Evolutionary conservation across 2,888 invertebrate genomes (phyloP), one percentile per base, ranked within the genome.

Genomic region (Thalpophila matura): DNA sequence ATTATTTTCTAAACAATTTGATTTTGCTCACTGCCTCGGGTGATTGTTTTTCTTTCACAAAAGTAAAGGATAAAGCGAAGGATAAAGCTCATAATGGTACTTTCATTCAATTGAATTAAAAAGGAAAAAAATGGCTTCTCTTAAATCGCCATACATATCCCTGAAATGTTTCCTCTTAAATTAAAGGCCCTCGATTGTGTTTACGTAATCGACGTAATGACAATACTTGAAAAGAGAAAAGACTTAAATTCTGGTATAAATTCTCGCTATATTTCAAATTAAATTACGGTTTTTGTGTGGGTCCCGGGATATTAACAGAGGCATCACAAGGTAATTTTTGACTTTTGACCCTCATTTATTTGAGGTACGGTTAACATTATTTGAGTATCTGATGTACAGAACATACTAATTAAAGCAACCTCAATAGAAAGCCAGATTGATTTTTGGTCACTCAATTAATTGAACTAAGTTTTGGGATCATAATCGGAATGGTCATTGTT

Each of bases 321-420:
- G 67, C 46, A 54, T 69, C 59, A 63, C 67, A 69, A 77, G 63
- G 76, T 73, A 72, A 77, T 74, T 77, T 71, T 72, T 76, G 71
- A 73, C 72, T 77, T 71, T 72, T 76, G 71, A 73, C 72, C 78
- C 64, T 69, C 74, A 70, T 78, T 79, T 71, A 57, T 76, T 78
- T 69, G 43, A 60, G 49, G 24, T n/a, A 27, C 4, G 38, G 50
- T 27, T n/a, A 43, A 66, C 38, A 49, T 62, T 56, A 74, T 55
- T 50, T 68, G 46, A 45, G 31, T 65, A 47, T 56, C 35, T n/a
- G 14, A 42, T 46, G 50, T 50, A 72, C 53, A 58, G 50, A 57
- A 27, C 45, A 29, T 51, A 47, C 71, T 43, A 16, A 6, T 56
- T 33, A 45, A 10, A 20, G 18, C 14, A 16, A 45, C 24, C 27